Conservation (phyloP, 2,888 invertebrate genomes). For the Aspidapion aeneum region DNA sequence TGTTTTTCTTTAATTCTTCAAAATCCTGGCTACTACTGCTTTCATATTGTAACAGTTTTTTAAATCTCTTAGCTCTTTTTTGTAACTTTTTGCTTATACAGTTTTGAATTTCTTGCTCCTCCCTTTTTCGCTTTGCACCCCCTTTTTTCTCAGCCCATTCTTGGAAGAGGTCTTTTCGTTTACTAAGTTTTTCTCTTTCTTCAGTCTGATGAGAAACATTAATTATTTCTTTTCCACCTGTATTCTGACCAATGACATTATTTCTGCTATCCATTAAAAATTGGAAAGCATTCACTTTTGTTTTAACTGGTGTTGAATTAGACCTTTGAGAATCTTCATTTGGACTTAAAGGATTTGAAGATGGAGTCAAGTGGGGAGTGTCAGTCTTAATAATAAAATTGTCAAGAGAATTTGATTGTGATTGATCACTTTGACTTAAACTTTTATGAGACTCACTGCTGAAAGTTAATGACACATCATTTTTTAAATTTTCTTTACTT, state of each 20-base stretch:
- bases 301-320: slow-evolving; percentile 1
- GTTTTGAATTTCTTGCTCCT: slow-evolving; percentile 55
- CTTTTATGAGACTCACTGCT: not conserved
- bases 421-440: not conserved
- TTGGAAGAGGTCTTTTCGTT: slow-evolving; percentile 54
- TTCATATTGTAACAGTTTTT: slow-evolving; percentile 44
- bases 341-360: not conserved
- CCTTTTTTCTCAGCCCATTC: slow-evolving; percentile 65
- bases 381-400: not conserved
- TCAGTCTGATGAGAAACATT: slow-evolving; percentile 31
- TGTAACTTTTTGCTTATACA: slow-evolving; percentile 57
- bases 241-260: slow-evolving; percentile 61
- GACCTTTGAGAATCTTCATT: not conserved
- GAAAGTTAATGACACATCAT: not conserved
- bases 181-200: slow-evolving; percentile 32
- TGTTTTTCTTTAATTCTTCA: slow-evolving; percentile 9
- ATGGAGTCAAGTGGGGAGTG: no score
- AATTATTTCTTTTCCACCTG: slow-evolving; percentile 54
- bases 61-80: slow-evolving; percentile 58
- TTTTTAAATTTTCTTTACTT: not conserved
- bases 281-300: slow-evolving; percentile 55
- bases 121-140: slow-evolving; percentile 54
- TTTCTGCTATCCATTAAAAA: slow-evolving; percentile 65
- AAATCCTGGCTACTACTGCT: not conserved
- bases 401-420: not conserved